Base-by-base conservation (phyloP, 2,797 vertebrate genomes). In the Urophycis tenuis region DNA sequence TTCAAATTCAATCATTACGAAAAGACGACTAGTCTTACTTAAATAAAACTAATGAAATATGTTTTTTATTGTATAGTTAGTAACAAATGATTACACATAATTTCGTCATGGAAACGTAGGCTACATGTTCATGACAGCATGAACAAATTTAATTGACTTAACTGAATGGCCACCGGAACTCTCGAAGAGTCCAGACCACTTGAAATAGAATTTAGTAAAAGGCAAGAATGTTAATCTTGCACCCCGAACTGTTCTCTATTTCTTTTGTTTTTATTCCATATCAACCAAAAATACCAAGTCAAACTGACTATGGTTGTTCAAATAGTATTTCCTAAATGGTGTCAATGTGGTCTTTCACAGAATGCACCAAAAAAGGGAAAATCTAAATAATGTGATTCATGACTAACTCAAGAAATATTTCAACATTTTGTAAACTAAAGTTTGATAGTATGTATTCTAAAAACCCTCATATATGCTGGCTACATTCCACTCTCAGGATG, bases 11-110 rank as follows among this genome's bases (percentile, higher is more conserved):
- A 72, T 32, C 70, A 33, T 32, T 71, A 72, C 3, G 15, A 35
- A 72, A n/a, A 72, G 2, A 72, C 82, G 32, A 71, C 0, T 0
- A 17, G 12, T 34, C 25, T 77, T 85, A 70, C 73, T 76, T 72
- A 73, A 88, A 89, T 87, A 88, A 64, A 64, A 64, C 53, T 25
- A 64, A n/a, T n/a, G n/a, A 64, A 64, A 19, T 8, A 29, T 77
- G 80, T 49, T 78, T 89, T 86, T 85, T 87, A 86, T 86, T 78
- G 71, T 81, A 75, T 78, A 81, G 84, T 39, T 86, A 79, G 45
- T 82, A 84, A 78, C 77, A 80, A 76, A 73, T 78, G 49, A 77
- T 41, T 67, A 34, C 25, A 71, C 41, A 67, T 71, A n/a, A 53
- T 74, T 45, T 67, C 67, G 73, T 78, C 31, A 36, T 35, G 60